These are phyloP conservation scores for Callopanchax toddi DNA, from an alignment of 2,113 vertebrate species.

Conservation along the genomic window DNA sequence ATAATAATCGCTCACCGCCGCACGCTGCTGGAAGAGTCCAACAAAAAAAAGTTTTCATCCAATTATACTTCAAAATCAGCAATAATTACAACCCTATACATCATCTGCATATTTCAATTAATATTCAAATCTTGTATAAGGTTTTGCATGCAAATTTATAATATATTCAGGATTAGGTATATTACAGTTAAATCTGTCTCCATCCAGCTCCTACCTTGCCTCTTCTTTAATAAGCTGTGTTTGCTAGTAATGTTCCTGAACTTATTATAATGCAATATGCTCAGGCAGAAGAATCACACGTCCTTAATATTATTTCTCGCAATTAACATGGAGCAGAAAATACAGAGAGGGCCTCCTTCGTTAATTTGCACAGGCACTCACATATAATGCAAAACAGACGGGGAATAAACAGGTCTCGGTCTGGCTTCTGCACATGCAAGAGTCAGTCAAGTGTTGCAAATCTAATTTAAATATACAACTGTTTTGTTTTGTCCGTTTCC, in stretches of 20 bases:
- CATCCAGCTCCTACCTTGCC: slow-evolving; percentile 73
- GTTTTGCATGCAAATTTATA: slow-evolving; percentile 80
- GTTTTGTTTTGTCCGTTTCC: slow-evolving; percentile 79
- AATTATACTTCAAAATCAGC: slow-evolving; percentile 79
- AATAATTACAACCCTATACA: slow-evolving; percentile 78
- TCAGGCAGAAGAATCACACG: slow-evolving; percentile 74
- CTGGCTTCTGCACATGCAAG: slow-evolving; percentile 60
- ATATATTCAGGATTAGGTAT: slow-evolving; percentile 84
- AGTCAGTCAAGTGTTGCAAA: slow-evolving; percentile 83
- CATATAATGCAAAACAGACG: slow-evolving; percentile 72
- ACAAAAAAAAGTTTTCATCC: slow-evolving; percentile 77
- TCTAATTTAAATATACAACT: slow-evolving; percentile 87
- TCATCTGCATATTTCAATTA: slow-evolving; percentile 83
- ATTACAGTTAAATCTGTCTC: slow-evolving; percentile 79
- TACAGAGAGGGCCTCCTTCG: slow-evolving; percentile 69
- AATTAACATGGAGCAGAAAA: slow-evolving; percentile 80
- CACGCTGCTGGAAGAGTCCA: slow-evolving; percentile 87
- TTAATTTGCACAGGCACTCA: slow-evolving; percentile 80
- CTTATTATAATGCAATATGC: slow-evolving; percentile 84
- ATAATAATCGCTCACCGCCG: slow-evolving; percentile 77
- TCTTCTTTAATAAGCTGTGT: slow-evolving; percentile 80
- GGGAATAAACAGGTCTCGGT: slow-evolving; percentile 77
- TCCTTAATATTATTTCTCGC: slow-evolving; percentile 81
- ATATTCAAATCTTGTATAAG: slow-evolving; percentile 80
- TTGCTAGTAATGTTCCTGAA: slow-evolving; percentile 77